Percentiles rank a stretch among this genome's conserved stretches.
Evolutionary conservation across 2,888 invertebrate species (phyloP).

Genomic region (Tenthredo livida): DNA sequence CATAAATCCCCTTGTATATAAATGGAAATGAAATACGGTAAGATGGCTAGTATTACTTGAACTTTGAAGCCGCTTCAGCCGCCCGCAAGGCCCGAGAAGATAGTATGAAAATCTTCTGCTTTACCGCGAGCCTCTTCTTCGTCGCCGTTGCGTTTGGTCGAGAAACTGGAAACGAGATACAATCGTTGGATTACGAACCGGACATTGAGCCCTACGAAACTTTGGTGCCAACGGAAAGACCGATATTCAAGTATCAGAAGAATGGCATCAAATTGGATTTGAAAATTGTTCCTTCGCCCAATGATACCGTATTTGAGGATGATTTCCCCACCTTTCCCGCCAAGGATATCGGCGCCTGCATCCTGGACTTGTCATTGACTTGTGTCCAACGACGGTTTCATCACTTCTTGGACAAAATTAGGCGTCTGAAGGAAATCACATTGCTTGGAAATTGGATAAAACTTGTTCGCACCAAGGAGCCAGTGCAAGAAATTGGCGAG

Average conservation of each 20-base stretch:
- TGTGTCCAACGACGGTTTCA: constrained; percentile 82
- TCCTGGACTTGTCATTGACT: constrained; percentile 80
- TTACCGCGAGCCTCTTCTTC: constrained; percentile 15
- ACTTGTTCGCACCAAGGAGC: constrained; percentile 77
- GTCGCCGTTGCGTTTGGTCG: constrained; percentile 21
- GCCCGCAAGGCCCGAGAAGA: constrained; percentile 15
- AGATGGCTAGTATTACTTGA: constrained; percentile 37
- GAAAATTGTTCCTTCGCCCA: constrained; percentile 66
- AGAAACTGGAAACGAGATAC: constrained; percentile 55
- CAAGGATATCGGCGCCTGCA: constrained; percentile 78
- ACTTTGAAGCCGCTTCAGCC: constrained; percentile 34
- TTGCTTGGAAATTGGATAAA: constrained; percentile 81
- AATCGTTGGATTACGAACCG: constrained; percentile 58
- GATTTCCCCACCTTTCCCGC: constrained; percentile 80
- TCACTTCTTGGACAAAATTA: constrained; percentile 80
- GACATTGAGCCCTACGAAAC: constrained; percentile 61
- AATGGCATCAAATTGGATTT: constrained; percentile 72
- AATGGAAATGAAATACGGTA: constrained; percentile 59
- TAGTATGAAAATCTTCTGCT: constrained; percentile 34
- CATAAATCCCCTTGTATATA: constrained; percentile 75
- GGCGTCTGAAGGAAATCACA: constrained; percentile 80
- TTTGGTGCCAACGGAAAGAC: constrained; percentile 56
- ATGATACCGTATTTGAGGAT: constrained; percentile 68
- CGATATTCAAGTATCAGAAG: constrained; percentile 69
- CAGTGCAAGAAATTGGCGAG: constrained; percentile 56